Conservation (phyloP, 2,888 invertebrate species). For the Caenorhabditis macrosperma region DNA sequence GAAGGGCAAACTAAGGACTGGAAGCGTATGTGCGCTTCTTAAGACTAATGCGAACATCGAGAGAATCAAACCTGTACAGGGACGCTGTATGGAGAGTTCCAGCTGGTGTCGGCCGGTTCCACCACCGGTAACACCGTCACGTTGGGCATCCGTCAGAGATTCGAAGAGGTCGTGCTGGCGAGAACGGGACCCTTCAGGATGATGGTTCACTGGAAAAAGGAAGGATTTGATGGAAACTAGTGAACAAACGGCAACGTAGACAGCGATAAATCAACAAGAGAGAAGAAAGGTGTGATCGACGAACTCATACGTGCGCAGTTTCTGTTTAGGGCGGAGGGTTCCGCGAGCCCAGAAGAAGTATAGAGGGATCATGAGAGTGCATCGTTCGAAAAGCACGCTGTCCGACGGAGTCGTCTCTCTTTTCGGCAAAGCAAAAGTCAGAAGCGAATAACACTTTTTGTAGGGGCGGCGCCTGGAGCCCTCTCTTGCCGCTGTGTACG, state of each 20-base stretch:
- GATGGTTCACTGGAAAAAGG: slow-evolving; percentile 14
- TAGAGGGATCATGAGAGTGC: slow-evolving; percentile 22
- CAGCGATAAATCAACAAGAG: slow-evolving; percentile 40
- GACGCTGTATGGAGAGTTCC: slow-evolving; percentile 70
- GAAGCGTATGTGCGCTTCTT: not conserved
- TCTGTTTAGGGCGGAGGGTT: slow-evolving; percentile 9
- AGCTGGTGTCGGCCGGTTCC: slow-evolving; percentile 57
- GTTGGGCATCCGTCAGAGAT: slow-evolving; percentile 44
- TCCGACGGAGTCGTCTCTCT: not conserved
- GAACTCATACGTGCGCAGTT: slow-evolving; percentile 3
- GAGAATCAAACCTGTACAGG: slow-evolving; percentile 63
- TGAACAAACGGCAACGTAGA: slow-evolving; percentile 29
- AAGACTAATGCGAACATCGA: too few relatives aligned
- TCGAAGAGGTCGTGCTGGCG: not conserved
- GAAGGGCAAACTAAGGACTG: not conserved
- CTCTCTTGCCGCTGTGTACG: slow-evolving; percentile 26
- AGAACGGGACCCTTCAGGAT: slow-evolving; percentile 7
- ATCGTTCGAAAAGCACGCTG: slow-evolving; percentile 30
- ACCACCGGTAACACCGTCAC: slow-evolving; percentile 30
- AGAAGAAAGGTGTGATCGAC: not conserved
- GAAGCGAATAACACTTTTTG: slow-evolving; percentile 46
- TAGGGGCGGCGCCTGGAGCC: slow-evolving; percentile 56
- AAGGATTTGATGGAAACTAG: not conserved
- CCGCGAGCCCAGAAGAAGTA: slow-evolving; percentile 7
- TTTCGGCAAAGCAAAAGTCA: slow-evolving; percentile 35